Base-by-base conservation (phyloP, 2,113 vertebrate genomes). In the Indicator indicator region DNA sequence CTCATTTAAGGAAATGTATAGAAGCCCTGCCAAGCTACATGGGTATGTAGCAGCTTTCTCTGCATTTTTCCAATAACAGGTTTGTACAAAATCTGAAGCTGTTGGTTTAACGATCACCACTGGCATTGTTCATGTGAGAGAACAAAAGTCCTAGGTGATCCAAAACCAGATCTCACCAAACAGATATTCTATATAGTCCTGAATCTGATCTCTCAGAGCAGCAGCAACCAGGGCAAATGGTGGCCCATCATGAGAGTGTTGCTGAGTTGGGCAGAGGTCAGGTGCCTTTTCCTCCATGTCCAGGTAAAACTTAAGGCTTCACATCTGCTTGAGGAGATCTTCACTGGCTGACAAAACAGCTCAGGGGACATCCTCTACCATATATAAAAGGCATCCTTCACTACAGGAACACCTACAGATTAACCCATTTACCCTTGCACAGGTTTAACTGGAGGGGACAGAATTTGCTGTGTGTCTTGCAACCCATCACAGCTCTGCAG, bases 291-390 rank as follows among this genome's bases (percentile, higher is more conserved):
- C 48, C 21, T 48, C 3, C 0, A 18, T 1, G 2, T 32, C 54
- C 9, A 30, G 17, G 58, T 16, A 78, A 89, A 89, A 59, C 12
- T 33, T 6, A 9, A 44, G n/a, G 16, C 24, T 81, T 67, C 65
- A 21, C 23, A 62, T 16, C 56, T 83, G 40, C 3, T 48, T 48
- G 48, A 50, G 38, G 32, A 82, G 11, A 7, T 89, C n/a, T 56
- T 55, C 4, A 0, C 38, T 69, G 14, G 7, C 10, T 0, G 0
- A 62, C 26, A 40, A 21, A 65, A 32, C 9, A 80, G 7, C 9
- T 86, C 55, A 80, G 38, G 44, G 56, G 44, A 44, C 27, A 21
- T 46, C 4, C 6, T 42, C 46, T 58, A 26, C 48, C 2, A 2
- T 11, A 59, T 70, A 67, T 2, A 83, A 46, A 86, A 83, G 21